A percentile compares a stretch with the other conserved stretches of the same genome.
Conservation (phyloP, 2,888 invertebrate genomes). For the Ormia ochracea region DNA sequence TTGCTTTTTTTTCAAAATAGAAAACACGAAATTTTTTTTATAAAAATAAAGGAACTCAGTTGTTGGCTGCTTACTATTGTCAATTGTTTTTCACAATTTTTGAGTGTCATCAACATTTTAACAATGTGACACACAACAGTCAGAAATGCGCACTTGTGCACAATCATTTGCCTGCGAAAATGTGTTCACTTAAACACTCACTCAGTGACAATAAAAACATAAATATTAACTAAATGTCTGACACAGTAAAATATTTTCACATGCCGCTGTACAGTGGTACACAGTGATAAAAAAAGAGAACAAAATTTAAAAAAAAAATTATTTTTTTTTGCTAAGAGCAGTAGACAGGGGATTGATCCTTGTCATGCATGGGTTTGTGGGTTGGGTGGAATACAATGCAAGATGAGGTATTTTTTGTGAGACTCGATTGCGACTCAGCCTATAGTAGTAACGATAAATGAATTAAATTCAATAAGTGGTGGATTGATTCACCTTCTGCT, state of each 20-base stretch:
- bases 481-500: too few relatives aligned
- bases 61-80: constrained; percentile 57
- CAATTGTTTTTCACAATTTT: constrained; percentile 63
- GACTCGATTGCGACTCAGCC: too few relatives aligned
- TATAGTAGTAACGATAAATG: too few relatives aligned
- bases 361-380: too few relatives aligned
- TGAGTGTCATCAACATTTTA: constrained; percentile 63
- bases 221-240: constrained; percentile 37
- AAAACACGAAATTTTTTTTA: neutral
- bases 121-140: constrained; percentile 60
- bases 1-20: neutral
- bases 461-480: too few relatives aligned
- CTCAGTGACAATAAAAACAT: constrained; percentile 38
- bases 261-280: constrained; percentile 14
- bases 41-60: constrained; percentile 29
- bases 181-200: constrained; percentile 51
- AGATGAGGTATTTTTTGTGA: too few relatives aligned
- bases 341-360: too few relatives aligned
- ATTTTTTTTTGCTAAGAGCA: too few relatives aligned
- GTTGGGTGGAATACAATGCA: too few relatives aligned
- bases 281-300: neutral
- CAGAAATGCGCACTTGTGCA: neutral
- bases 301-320: too few relatives aligned
- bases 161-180: constrained; percentile 13
- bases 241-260: neutral